These are phyloP conservation scores for Lepas anatifera DNA, from an alignment of 2,888 invertebrate species.

Conservation along the genomic window DNA sequence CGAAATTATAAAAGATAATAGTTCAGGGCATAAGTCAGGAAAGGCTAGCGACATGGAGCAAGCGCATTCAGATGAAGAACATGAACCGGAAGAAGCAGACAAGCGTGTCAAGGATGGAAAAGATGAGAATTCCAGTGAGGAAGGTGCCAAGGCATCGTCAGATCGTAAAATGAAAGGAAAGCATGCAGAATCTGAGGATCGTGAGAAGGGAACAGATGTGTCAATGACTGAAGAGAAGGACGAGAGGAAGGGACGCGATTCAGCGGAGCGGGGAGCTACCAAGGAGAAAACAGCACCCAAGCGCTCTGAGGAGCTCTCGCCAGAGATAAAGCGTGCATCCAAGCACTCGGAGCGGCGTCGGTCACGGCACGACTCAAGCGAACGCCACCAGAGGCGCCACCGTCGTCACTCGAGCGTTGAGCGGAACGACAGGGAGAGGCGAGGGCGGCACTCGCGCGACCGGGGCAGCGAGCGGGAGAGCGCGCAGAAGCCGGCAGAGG, in stretches of 20 bases:
- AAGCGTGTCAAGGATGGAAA: background rate
- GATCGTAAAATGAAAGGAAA: too few relatives aligned
- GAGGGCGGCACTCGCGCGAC: background rate
- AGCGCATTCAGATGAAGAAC: background rate
- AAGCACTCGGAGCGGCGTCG: background rate
- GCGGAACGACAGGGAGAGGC: background rate
- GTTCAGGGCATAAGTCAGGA: too few relatives aligned
- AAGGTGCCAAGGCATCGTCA: background rate
- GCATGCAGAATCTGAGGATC: background rate
- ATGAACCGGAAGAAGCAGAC: background rate
- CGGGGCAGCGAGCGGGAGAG: background rate
- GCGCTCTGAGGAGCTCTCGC: background rate
- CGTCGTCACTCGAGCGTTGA: background rate
- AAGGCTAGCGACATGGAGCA: background rate
- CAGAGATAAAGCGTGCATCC: background rate
- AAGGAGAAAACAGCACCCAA: too few relatives aligned
- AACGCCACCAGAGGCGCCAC: background rate
- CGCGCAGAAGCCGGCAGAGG: background rate
- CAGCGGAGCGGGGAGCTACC: too few relatives aligned
- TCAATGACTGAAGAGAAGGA: background rate
- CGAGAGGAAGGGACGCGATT: background rate
- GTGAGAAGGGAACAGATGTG: background rate
- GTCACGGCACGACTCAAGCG: background rate
- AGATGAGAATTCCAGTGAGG: background rate
- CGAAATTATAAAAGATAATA: too few relatives aligned